Percentiles rank a stretch among this genome's conserved stretches.
These are phyloP conservation scores for Trissoscelio sp. DNA, from an alignment of 2,888 invertebrate genomes.

Conservation along the genomic window DNA sequence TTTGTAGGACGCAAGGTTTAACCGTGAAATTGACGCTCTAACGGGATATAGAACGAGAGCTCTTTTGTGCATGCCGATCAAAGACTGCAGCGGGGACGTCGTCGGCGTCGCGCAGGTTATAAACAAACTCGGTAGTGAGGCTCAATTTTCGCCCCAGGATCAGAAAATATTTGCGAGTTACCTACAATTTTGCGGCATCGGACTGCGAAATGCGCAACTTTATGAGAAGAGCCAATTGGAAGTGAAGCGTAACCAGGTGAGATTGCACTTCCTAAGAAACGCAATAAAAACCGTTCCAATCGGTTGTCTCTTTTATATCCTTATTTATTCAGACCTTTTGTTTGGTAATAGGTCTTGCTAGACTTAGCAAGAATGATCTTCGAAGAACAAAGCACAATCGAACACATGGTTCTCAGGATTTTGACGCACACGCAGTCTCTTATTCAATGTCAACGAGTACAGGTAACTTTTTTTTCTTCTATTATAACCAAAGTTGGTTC, in stretches of 20 bases:
- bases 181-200: slow-evolving; percentile 98
- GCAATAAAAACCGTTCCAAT: slow-evolving; percentile 40
- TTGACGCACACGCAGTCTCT: slow-evolving; percentile 96
- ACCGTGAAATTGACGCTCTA: slow-evolving; percentile 95
- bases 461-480: slow-evolving; percentile 85
- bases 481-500: too few species aligned
- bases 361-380: slow-evolving; percentile 98
- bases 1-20: slow-evolving; percentile 92
- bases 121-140: slow-evolving; percentile 92
- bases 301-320: slow-evolving; percentile 25
- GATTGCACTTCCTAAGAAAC: slow-evolving; percentile 40
- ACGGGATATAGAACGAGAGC: slow-evolving; percentile 97
- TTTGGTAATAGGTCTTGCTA: slow-evolving; percentile 88
- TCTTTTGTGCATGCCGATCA: slow-evolving; percentile 97
- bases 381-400: slow-evolving; percentile 98
- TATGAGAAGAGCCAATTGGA: slow-evolving; percentile 97
- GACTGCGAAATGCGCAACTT: slow-evolving; percentile 96
- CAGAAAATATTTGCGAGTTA: slow-evolving; percentile 96
- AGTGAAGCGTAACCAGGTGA: slow-evolving; percentile 95
- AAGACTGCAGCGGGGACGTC: slow-evolving; percentile 96
- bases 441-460: slow-evolving; percentile 97
- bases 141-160: slow-evolving; percentile 93
- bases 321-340: slow-evolving; percentile 47
- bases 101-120: slow-evolving; percentile 99
- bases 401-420: slow-evolving; percentile 96